A percentile compares a stretch with the other conserved stretches of the same genome.
Conservation (phyloP, 2,888 invertebrate genomes). For the Abscondita cerata region DNA sequence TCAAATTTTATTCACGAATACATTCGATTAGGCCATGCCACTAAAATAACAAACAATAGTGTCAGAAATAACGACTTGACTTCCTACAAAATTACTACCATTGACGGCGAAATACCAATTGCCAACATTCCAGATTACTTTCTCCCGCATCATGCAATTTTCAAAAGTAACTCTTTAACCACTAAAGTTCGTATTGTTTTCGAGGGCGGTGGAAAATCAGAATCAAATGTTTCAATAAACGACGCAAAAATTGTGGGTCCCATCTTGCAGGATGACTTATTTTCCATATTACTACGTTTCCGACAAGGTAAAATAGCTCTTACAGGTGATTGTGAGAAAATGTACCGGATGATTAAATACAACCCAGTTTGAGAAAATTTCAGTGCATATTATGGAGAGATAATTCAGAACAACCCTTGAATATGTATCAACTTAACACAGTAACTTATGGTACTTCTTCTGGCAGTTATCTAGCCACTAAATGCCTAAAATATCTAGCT, state of each 20-base stretch:
- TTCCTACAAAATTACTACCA: too few relatives aligned
- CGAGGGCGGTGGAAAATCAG: not conserved
- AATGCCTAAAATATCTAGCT: not conserved
- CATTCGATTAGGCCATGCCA: constrained; percentile 40
- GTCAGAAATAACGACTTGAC: not conserved
- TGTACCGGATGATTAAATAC: not conserved
- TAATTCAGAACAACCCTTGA: not conserved
- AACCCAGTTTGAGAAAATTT: not conserved
- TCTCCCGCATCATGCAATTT: not conserved
- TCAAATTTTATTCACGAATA: constrained; percentile 38
- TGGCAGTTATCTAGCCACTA: not conserved
- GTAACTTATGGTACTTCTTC: not conserved
- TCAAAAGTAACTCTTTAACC: not conserved
- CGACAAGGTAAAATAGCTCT: not conserved
- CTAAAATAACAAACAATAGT: not conserved
- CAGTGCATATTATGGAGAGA: not conserved
- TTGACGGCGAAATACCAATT: too few relatives aligned
- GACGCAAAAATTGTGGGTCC: not conserved
- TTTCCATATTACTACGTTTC: not conserved
- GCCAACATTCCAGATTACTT: too few relatives aligned
- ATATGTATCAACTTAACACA: not conserved
- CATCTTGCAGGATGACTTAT: not conserved
- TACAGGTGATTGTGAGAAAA: not conserved
- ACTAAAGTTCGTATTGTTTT: not conserved
- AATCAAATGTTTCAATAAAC: not conserved